Evolutionary conservation across 2,888 invertebrate genomes (phyloP), one percentile per base, ranked within the genome.

Genomic region (Dichetophora obliterata): DNA sequence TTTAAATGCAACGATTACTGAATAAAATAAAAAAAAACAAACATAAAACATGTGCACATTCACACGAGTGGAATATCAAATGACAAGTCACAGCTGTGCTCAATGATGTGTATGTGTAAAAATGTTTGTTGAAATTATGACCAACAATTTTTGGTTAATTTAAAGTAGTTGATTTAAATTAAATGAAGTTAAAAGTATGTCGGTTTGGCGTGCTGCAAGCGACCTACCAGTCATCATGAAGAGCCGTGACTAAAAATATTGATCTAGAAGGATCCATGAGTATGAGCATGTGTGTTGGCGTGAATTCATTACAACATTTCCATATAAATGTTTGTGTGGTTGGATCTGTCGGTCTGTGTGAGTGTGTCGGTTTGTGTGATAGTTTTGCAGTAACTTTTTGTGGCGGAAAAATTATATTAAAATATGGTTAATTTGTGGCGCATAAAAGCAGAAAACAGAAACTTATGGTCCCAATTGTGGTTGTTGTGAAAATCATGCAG

Each of bases 161-260:
- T 22, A 37, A 37, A 57, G 19, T 37, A 22, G 71, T 71, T 71
- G n/a, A 71, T 71, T 22, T 37, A 31, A 54, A 71, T 37, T 71
- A 71, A 54, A 57, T 57, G 57, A 57, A 71, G 71, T 71, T 71
- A 37, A 71, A 57, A 71, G 11, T 5, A 57, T 71, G 71, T 71
- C 59, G n/a, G 27, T 27, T 59, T 59, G 59, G 59, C 24, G 24
- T 14, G 27, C 59, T 27, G 59, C 59, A 43, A 43, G 14, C 43
- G 43, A 14, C 11, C 1, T 1, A 37, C 37, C 37, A 37, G 43
- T 43, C 43, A 37, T 43, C 43, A 43, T 43, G 11, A 11, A 14
- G 43, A 43, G 43, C 14, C 50, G 19, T 43, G n/a, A 34, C 65
- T 65, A 22, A 50, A 22, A 50, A 43, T 48, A 50, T 68, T 68